Conservation (phyloP, 2,888 invertebrate genomes). For the Ethmia dodecea region DNA sequence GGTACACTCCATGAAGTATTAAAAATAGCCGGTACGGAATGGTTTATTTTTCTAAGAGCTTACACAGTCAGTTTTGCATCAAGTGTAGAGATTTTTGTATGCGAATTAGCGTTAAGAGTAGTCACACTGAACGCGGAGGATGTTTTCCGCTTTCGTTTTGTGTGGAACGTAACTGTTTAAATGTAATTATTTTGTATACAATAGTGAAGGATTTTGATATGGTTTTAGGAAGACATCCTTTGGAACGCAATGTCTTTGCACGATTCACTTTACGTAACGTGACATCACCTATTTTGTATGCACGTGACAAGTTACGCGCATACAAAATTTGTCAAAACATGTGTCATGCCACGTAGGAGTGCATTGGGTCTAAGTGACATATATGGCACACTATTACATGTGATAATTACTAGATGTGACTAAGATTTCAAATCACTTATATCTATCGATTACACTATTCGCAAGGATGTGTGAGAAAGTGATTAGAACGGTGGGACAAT, state of each 20-base stretch:
- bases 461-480: too few species aligned
- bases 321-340: too few species aligned
- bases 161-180: too few species aligned
- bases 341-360: too few species aligned
- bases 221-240: conserved; percentile 38
- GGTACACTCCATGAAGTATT: conserved; percentile 53
- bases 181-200: too few species aligned
- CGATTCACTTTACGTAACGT: too few species aligned
- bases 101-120: conserved; percentile 41
- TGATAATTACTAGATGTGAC: conserved; percentile 52
- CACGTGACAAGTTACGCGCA: too few species aligned
- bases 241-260: too few species aligned
- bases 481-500: too few species aligned
- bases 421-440: conserved; percentile 22
- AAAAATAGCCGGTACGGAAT: conserved; percentile 25
- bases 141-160: conserved; percentile 49
- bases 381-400: conserved; percentile 35
- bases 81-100: conserved; percentile 51
- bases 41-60: conserved; percentile 61
- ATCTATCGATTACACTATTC: too few species aligned
- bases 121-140: conserved; percentile 30
- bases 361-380: conserved; percentile 18
- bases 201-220: conserved; percentile 8
- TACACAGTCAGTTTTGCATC: conserved; percentile 43
- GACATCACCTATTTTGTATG: too few species aligned